Evolutionary conservation across 2,113 vertebrate genomes (phyloP).

Genomic region (Nipponia nippon): DNA sequence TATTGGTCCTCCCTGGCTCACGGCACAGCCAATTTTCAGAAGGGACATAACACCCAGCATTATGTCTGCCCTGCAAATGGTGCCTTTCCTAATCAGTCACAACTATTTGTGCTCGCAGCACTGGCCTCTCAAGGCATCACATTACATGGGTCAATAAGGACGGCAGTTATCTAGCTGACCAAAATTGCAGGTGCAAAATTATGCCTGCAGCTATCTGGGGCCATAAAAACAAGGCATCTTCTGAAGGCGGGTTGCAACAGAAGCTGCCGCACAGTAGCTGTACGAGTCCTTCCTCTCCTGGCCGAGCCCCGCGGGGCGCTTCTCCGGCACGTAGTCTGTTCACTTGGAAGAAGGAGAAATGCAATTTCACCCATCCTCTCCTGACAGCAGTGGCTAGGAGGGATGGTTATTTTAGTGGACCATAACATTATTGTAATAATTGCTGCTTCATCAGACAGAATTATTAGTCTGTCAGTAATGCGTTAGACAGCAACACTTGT

Average conservation of each 20-base stretch:
- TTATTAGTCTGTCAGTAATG: neutral
- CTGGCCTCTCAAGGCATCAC: neutral
- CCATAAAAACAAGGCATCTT: constrained; percentile 14
- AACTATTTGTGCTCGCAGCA: neutral
- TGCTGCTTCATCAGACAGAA: neutral
- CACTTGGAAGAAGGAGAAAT: neutral
- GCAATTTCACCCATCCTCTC: neutral
- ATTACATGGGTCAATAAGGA: neutral
- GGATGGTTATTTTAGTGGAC: neutral
- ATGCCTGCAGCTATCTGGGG: neutral
- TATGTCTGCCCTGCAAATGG: neutral
- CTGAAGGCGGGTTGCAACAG: neutral
- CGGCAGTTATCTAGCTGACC: neutral
- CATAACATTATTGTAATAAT: neutral
- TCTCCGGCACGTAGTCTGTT: neutral
- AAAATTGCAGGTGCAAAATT: constrained; percentile 1
- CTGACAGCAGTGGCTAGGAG: neutral
- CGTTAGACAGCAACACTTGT: neutral
- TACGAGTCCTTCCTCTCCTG: neutral
- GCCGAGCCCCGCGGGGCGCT: rapidly evolving
- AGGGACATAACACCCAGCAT: neutral
- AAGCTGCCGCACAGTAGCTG: neutral
- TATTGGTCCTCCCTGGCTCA: neutral
- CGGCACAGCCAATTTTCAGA: neutral
- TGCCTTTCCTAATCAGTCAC: neutral